Evolutionary conservation across 2,797 vertebrate genomes (phyloP).

Genomic region (Enoplosus armatus): DNA sequence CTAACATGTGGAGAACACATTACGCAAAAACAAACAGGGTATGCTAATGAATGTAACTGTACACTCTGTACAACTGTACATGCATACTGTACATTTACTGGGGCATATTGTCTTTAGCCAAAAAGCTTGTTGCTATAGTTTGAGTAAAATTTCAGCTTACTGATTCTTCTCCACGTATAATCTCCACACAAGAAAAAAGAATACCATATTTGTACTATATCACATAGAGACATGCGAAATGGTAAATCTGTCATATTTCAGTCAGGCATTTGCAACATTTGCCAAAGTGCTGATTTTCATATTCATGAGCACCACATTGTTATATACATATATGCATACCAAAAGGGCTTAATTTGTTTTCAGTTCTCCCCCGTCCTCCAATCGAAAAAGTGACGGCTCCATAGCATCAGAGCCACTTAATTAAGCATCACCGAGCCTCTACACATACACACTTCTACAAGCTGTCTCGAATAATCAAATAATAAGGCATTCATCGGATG

Average conservation of each 20-base stretch:
- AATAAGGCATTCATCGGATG: slow-evolving; percentile 42
- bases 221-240: not conserved
- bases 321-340: too few relatives aligned
- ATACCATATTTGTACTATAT: not conserved
- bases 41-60: not conserved
- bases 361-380: slow-evolving; percentile 29
- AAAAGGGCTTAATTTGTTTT: slow-evolving; percentile 70
- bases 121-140: not conserved
- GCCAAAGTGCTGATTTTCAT: slow-evolving; percentile 56
- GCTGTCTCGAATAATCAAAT: slow-evolving; percentile 70
- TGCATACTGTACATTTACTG: not conserved
- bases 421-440: slow-evolving; percentile 58
- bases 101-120: not conserved
- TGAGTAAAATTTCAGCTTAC: not conserved
- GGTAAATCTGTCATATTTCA: slow-evolving; percentile 1
- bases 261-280: slow-evolving; percentile 36
- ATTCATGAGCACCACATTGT: slow-evolving; percentile 68
- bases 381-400: slow-evolving; percentile 55
- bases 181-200: not conserved
- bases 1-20: slow-evolving; percentile 1
- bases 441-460: slow-evolving; percentile 46
- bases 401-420: slow-evolving; percentile 72
- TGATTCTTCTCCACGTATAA: not conserved
- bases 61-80: too few relatives aligned
- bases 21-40: not conserved